These are phyloP conservation scores for Adineta ricciae DNA, from an alignment of 2,888 invertebrate genomes.

Conservation along the genomic window DNA sequence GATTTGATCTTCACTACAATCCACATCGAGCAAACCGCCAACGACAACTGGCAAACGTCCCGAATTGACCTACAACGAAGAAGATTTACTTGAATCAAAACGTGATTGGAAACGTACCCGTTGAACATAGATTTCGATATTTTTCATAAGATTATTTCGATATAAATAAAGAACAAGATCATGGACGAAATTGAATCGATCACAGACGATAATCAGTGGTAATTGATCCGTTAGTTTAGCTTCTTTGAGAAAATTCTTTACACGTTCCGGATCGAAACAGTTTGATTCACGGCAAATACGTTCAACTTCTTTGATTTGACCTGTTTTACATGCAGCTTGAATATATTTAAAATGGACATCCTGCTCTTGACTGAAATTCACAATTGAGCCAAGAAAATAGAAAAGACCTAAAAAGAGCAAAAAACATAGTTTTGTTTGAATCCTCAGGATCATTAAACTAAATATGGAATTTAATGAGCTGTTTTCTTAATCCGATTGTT, in stretches of 20 bases:
- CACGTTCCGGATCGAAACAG: slow-evolving; percentile 94
- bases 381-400: slow-evolving; percentile 98
- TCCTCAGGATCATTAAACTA: neutral
- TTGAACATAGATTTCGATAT: slow-evolving; percentile 98
- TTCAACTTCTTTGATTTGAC: slow-evolving; percentile 98
- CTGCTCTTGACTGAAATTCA: slow-evolving; percentile 96
- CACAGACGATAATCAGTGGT: slow-evolving; percentile 98
- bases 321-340: slow-evolving; percentile 97
- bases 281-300: slow-evolving; percentile 96
- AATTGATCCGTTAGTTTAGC: slow-evolving; percentile 95
- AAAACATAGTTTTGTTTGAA: neutral
- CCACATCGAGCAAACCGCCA: slow-evolving; percentile 90
- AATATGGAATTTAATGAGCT: neutral
- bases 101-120: slow-evolving; percentile 60
- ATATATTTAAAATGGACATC: slow-evolving; percentile 99
- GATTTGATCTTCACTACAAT: slow-evolving; percentile 95
- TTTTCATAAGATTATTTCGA: slow-evolving; percentile 93
- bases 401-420: slow-evolving; percentile 62
- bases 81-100: slow-evolving; percentile 48
- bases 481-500: neutral
- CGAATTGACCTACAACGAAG: slow-evolving; percentile 85
- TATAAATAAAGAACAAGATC: slow-evolving; percentile 93
- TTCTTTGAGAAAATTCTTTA: slow-evolving; percentile 98
- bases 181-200: slow-evolving; percentile 97
- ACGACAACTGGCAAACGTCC: slow-evolving; percentile 93